phyloP scores from a whole-genome alignment of 2,113 vertebrate genomes.

The Cyanoliseus patagonus region DNA sequence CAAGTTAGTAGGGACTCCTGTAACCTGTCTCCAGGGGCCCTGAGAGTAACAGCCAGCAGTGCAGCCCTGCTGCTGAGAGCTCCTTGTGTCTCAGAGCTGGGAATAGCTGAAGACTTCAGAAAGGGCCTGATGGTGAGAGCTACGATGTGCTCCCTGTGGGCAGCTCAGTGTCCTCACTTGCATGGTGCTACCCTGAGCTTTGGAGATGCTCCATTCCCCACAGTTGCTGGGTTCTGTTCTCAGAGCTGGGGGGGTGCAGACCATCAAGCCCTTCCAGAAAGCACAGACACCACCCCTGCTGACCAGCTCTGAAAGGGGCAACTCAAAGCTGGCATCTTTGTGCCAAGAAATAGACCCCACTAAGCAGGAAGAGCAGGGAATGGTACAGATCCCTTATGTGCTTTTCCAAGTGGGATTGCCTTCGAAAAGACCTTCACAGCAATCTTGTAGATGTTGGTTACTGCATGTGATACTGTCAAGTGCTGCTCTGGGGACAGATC shows the following conservation, averaged over 20 bases:
- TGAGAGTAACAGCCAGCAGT: background rate
- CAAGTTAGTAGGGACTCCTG: constrained; percentile 58
- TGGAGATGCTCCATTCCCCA: background rate
- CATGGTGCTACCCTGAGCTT: background rate
- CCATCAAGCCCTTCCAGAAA: background rate
- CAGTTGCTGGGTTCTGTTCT: background rate
- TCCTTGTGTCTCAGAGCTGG: background rate
- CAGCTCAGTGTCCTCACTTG: background rate
- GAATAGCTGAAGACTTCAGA: background rate
- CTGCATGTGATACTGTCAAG: background rate
- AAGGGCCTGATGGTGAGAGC: background rate
- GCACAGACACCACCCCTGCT: background rate
- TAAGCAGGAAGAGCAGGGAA: background rate
- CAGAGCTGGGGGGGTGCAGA: background rate
- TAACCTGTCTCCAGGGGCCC: background rate
- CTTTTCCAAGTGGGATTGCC: background rate
- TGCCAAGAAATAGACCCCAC: background rate
- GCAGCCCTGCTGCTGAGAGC: background rate
- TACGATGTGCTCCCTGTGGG: background rate
- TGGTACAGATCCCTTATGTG: background rate
- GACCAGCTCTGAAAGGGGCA: background rate
- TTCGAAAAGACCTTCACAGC: background rate
- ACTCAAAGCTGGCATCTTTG: background rate
- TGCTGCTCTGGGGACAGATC: background rate
- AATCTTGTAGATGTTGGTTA: background rate